Evolutionary conservation across 2,888 invertebrate genomes (phyloP).

Genomic region (Chalcosyrphus nemorum): DNA sequence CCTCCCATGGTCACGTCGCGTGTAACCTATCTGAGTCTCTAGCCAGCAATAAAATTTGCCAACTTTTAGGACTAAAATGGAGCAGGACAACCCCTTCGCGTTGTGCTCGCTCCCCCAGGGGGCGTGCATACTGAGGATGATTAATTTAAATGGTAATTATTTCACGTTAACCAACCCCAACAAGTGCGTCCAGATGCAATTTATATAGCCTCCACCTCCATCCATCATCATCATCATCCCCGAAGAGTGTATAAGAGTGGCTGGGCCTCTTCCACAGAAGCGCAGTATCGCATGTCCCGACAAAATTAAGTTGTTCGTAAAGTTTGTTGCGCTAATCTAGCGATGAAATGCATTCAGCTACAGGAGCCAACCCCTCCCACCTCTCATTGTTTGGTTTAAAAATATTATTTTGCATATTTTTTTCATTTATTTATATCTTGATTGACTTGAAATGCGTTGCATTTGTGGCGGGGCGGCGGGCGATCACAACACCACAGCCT

Average conservation of each 20-base stretch:
- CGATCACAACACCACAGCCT: conserved; percentile 10
- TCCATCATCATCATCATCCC: conserved; percentile 45
- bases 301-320: conserved; percentile 77
- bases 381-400: conserved; percentile 17
- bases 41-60: not conserved
- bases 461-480: no score
- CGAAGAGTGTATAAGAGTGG: no score
- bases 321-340: conserved; percentile 69
- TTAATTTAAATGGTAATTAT: conserved; percentile 79
- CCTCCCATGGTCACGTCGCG: not conserved
- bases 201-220: conserved; percentile 39
- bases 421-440: conserved; percentile 30
- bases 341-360: conserved; percentile 59
- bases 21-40: not conserved
- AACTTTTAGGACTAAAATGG: conserved; percentile 33
- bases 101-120: not conserved
- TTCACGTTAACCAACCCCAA: conserved; percentile 74
- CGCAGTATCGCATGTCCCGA: conserved; percentile 75
- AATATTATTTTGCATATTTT: conserved; percentile 24
- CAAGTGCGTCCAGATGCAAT: conserved; percentile 64
- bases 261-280: not conserved
- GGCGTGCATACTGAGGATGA: conserved; percentile 73
- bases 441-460: conserved; percentile 22
- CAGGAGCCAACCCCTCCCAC: not conserved
- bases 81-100: conserved; percentile 13